Evolutionary conservation across 2,113 vertebrate species (phyloP).

Genomic region (Strix aluco): DNA sequence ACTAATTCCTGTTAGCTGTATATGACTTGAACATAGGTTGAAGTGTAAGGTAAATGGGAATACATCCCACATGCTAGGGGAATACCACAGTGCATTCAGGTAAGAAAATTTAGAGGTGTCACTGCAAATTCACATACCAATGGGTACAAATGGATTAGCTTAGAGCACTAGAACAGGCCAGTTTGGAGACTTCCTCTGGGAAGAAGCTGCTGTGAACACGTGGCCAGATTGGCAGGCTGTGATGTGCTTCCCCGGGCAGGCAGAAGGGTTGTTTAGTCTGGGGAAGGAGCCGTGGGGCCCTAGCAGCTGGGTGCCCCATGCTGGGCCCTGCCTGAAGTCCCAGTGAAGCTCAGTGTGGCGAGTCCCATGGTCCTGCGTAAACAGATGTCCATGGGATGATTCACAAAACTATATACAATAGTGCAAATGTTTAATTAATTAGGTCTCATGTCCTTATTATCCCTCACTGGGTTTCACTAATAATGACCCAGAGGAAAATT

Average conservation of each 20-base stretch:
- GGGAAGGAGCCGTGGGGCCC: fast-evolving
- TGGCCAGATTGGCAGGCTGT: neutral
- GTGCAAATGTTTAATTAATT: slow-evolving; percentile 81
- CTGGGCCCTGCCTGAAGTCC: slow-evolving; percentile 10
- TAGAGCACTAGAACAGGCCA: neutral
- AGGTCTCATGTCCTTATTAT: slow-evolving; percentile 77
- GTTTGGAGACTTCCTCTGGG: neutral
- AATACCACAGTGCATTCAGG: neutral
- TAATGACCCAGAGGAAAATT: slow-evolving; percentile 81
- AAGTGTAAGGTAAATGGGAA: neutral
- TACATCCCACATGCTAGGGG: neutral
- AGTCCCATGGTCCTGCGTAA: slow-evolving; percentile 33
- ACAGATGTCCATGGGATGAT: slow-evolving; percentile 68
- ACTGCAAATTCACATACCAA: neutral
- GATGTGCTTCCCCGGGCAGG: neutral
- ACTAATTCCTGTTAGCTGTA: neutral
- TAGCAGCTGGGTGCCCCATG: neutral
- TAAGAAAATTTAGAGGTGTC: neutral
- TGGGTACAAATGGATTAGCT: neutral
- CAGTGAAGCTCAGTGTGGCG: neutral
- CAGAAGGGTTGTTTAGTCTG: neutral
- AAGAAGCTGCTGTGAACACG: fast-evolving
- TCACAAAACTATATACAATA: slow-evolving; percentile 63
- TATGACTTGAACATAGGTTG: neutral
- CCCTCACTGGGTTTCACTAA: slow-evolving; percentile 73